A percentile compares a stretch with the other conserved stretches of the same genome.
Evolutionary conservation across 2,113 vertebrate genomes (phyloP).

Genomic region (Heloderma charlesbogerti): DNA sequence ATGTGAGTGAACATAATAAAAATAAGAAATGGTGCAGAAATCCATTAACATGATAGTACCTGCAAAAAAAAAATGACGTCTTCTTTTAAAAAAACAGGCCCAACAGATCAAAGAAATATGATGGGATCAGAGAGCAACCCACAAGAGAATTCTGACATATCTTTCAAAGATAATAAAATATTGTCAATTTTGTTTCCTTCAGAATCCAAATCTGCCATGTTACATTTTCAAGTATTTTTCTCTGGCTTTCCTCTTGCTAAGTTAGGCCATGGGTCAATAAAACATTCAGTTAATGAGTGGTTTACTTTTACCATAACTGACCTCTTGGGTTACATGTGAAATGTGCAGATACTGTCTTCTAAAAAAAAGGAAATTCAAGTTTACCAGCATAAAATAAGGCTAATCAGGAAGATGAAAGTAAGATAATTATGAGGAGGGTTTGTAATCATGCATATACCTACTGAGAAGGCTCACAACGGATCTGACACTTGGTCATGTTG

Average conservation of each 20-base stretch:
- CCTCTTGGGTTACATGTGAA: constrained; percentile 37
- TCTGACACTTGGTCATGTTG: not conserved
- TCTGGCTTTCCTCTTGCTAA: constrained; percentile 8
- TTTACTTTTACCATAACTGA: not conserved
- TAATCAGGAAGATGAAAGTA: not conserved
- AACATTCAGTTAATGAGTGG: constrained; percentile 38
- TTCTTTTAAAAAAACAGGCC: not conserved
- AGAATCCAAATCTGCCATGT: constrained; percentile 10
- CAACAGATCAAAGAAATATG: constrained; percentile 59
- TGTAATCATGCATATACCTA: not conserved
- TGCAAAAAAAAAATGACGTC: constrained; percentile 53
- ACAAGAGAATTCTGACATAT: constrained; percentile 42
- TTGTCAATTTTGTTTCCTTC: constrained; percentile 29
- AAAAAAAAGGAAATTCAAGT: constrained; percentile 54
- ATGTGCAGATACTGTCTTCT: constrained; percentile 44
- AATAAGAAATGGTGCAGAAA: constrained; percentile 59
- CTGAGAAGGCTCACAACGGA: not conserved
- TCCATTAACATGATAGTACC: constrained; percentile 58
- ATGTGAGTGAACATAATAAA: constrained; percentile 64
- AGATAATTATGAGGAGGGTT: not conserved
- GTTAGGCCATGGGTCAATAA: constrained; percentile 45
- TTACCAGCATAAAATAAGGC: constrained; percentile 32
- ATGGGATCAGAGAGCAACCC: constrained; percentile 52
- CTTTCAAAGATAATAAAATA: constrained; percentile 41
- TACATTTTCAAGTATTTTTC: constrained; percentile 26